phyloP scores from a whole-genome alignment of 2,113 vertebrate species.

The Sialia sialis region DNA sequence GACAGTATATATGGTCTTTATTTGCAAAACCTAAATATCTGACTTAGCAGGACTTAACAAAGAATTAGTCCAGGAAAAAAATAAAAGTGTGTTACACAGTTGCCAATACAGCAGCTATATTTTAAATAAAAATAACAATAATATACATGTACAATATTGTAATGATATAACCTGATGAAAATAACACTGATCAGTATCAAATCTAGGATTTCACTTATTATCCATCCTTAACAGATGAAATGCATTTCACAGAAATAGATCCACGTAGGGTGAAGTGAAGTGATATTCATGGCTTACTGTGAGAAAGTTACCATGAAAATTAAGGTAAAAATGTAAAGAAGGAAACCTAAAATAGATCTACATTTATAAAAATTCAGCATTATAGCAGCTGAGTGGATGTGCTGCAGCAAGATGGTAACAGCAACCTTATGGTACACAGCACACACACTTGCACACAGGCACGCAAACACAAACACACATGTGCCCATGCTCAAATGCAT shows the following conservation, averaged over 20 bases:
- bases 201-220: slow-evolving; percentile 1
- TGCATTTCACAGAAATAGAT: background rate
- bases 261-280: background rate
- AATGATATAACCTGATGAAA: slow-evolving; percentile 22
- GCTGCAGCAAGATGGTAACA: background rate
- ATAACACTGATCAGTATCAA: slow-evolving; percentile 23
- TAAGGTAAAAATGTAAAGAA: background rate
- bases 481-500: background rate
- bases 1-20: background rate
- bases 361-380: background rate
- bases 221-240: slow-evolving; percentile 43
- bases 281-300: background rate
- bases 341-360: background rate
- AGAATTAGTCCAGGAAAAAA: background rate
- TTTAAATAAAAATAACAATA: slow-evolving; percentile 54
- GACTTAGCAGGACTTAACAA: background rate
- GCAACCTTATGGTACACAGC: background rate
- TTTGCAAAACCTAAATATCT: background rate
- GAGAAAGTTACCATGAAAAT: background rate
- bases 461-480: background rate
- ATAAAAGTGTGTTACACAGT: slow-evolving; percentile 3
- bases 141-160: slow-evolving; percentile 34
- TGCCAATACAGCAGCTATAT: background rate
- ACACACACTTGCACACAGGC: background rate
- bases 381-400: background rate